These are phyloP conservation scores for Periparus ater DNA, from an alignment of 2,797 vertebrate genomes.

Conservation along the genomic window DNA sequence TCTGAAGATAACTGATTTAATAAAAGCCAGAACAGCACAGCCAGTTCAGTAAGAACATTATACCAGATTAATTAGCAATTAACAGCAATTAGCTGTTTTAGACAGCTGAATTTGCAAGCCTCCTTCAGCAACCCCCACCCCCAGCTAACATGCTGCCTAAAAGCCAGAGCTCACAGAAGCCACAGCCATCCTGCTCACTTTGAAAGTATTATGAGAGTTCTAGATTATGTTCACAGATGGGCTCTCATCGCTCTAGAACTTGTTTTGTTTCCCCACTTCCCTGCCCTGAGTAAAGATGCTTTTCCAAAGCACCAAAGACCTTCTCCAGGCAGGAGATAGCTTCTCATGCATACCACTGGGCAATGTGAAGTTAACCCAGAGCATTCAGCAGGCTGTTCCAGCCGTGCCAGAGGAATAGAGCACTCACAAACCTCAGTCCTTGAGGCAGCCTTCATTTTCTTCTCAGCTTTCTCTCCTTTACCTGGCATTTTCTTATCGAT, in stretches of 20 bases:
- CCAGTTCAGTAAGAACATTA: neutral
- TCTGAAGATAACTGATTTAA: neutral
- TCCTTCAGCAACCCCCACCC: neutral
- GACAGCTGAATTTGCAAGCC: neutral
- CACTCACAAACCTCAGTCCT: neutral
- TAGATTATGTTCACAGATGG: neutral
- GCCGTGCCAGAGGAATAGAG: neutral
- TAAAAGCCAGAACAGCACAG: neutral
- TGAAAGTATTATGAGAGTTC: neutral
- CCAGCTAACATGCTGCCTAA: neutral
- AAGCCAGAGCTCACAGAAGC: neutral
- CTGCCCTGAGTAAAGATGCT: neutral
- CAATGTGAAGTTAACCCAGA: fast-evolving
- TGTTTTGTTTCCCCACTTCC: neutral
- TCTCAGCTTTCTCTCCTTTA: neutral
- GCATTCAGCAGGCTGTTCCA: neutral
- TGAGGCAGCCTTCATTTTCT: neutral
- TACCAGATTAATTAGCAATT: neutral
- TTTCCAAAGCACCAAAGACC: neutral
- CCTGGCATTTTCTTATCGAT: neutral
- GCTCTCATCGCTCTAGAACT: neutral
- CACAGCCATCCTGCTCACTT: neutral
- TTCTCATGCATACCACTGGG: neutral
- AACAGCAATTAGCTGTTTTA: neutral
- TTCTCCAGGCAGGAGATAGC: neutral